Percentiles rank a stretch among this genome's conserved stretches.
Evolutionary conservation across 2,113 vertebrate species (phyloP).

Genomic region (Colinus virginianus): DNA sequence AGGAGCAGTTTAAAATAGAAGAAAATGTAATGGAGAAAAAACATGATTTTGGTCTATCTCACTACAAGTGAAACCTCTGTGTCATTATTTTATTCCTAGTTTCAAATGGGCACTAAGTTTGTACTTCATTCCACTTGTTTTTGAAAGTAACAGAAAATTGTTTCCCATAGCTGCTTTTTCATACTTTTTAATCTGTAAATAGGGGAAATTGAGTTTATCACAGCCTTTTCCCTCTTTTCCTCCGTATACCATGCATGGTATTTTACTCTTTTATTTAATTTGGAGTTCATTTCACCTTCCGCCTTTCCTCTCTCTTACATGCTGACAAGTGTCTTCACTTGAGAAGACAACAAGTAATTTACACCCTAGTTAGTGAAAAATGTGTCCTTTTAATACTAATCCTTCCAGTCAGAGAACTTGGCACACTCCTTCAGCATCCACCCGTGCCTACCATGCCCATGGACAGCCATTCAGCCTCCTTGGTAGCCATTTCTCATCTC

Average conservation of each 20-base stretch:
- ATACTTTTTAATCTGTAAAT: not conserved
- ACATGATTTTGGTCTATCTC: not conserved
- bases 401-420: not conserved
- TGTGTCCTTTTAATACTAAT: conserved; percentile 40
- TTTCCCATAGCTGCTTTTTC: not conserved
- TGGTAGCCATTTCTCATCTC: not conserved
- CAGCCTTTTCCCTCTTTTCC: not conserved
- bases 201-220: not conserved
- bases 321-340: conserved; percentile 1
- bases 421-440: not conserved
- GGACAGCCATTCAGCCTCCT: not conserved
- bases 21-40: not conserved
- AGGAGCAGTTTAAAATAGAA: conserved; percentile 5
- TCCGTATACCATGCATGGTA: not conserved
- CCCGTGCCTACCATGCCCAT: conserved; percentile 1
- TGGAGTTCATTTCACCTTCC: not conserved
- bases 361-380: conserved; percentile 26
- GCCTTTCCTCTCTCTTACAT: not conserved
- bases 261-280: not conserved
- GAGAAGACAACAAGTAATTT: not conserved
- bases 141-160: not conserved
- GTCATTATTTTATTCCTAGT: not conserved
- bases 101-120: not conserved
- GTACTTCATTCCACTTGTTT: not conserved
- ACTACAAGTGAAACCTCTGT: not conserved